Evolutionary conservation across 1,140 invertebrate genomes (phyloP).

Genomic region (Brachionus koreanus): DNA sequence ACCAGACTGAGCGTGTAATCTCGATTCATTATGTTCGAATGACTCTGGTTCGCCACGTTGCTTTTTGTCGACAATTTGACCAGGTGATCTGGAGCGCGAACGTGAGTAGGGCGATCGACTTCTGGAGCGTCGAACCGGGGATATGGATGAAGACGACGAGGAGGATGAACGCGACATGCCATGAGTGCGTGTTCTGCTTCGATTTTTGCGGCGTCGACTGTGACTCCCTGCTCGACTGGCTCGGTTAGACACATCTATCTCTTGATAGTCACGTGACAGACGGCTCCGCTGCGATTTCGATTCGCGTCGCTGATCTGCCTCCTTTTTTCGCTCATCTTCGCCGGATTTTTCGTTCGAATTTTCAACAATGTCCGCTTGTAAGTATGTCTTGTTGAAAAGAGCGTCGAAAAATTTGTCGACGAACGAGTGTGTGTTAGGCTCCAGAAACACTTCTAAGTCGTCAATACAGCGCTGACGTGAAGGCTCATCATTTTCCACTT

Average conservation of each 20-base stretch:
- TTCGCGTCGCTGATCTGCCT: background rate
- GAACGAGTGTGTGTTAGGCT: slow-evolving; percentile 25
- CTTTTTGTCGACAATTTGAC: background rate
- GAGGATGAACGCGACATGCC: slow-evolving; percentile 16
- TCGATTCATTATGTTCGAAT: background rate
- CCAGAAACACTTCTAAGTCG: slow-evolving; percentile 41
- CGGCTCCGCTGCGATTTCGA: background rate
- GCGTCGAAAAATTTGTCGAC: slow-evolving; percentile 35
- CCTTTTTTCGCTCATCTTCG: background rate
- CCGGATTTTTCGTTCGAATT: background rate
- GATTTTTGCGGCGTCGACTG: slow-evolving; percentile 7
- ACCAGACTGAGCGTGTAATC: background rate
- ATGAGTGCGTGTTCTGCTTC: background rate
- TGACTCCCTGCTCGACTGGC: background rate
- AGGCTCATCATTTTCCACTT: slow-evolving; percentile 36
- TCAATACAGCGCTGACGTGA: slow-evolving; percentile 27
- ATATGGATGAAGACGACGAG: slow-evolving; percentile 16
- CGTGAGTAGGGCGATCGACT: background rate
- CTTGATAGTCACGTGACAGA: slow-evolving; percentile 31
- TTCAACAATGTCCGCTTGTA: background rate
- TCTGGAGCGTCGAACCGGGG: background rate
- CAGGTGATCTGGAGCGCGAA: background rate
- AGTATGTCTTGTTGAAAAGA: slow-evolving; percentile 17
- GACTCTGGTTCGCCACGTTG: background rate
- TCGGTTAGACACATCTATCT: slow-evolving; percentile 39